Base-by-base conservation (phyloP, 2,888 invertebrate genomes). In the Lasiommata megera region DNA sequence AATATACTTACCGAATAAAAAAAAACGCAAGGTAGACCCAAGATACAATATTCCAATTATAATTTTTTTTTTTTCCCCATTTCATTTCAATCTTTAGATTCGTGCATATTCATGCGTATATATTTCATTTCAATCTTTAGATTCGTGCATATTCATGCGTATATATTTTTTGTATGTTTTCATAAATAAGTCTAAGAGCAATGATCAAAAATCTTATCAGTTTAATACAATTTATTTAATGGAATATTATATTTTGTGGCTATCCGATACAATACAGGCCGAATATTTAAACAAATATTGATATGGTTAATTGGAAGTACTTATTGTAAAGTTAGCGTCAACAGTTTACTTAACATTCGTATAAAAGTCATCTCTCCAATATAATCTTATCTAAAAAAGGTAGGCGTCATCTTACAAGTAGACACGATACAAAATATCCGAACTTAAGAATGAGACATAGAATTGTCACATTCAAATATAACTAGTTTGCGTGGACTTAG, bases 291-390 rank as follows among this genome's bases (percentile, higher is more conserved):
- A 66, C 74, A 74, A 81, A 80, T 77, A 77, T 77, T 82, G 84
- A 85, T 84, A 84, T 84, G 84, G 82, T 88, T 82, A 80, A 70
- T 81, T 80, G 83, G 87, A 88, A 88, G 84, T 88, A 76, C 88
- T 87, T 88, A 88, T 75, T 78, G 73, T 84, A 83, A 77, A 83
- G 82, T 88, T 88, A 89, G 84, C 81, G 73, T 85, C 84, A 89
- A 89, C 89, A 89, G 85, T 84, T 84, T 80, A 84, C 88, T 87
- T 86, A 89, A 90, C 89, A 83, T 83, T 88, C 86, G 89, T 90
- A 90, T 90, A 89, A 89, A 90, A 90, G 89, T 88, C 79, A 80
- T 84, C 87, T 88, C 86, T 90, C 82, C 82, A 85, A 84, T 89
- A 88, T 84, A 88, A 80, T 84, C 85, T 89, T 90, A 89, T 87